Conservation (phyloP, 2,888 invertebrate genomes). For the Tetragonisca angustula region DNA sequence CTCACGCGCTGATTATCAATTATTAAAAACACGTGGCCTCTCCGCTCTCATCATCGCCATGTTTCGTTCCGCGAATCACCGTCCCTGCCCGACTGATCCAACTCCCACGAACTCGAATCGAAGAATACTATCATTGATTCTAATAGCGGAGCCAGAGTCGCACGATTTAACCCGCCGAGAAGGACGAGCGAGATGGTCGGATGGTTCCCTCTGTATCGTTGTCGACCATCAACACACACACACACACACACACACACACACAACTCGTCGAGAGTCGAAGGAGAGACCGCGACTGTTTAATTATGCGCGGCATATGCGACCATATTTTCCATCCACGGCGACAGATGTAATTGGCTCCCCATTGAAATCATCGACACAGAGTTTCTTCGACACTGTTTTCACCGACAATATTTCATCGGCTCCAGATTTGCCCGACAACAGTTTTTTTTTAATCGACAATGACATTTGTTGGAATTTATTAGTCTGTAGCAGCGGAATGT, state of each 20-base stretch:
- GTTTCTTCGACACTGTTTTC: too few relatives aligned
- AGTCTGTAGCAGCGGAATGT: too few relatives aligned
- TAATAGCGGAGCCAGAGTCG: conserved; percentile 44
- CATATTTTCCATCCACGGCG: conserved; percentile 8
- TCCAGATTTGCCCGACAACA: too few relatives aligned
- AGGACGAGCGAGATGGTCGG: conserved; percentile 3
- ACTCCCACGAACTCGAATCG: conserved; percentile 69
- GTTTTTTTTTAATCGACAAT: too few relatives aligned
- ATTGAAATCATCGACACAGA: too few relatives aligned
- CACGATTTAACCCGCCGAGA: conserved; percentile 42
- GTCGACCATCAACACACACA: too few relatives aligned
- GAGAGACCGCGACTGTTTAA: not conserved
- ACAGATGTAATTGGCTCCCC: not conserved
- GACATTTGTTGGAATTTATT: too few relatives aligned
- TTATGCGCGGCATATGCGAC: not conserved
- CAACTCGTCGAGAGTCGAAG: not conserved
- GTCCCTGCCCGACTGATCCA: too few relatives aligned
- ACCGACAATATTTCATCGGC: too few relatives aligned
- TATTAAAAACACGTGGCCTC: conserved; percentile 76
- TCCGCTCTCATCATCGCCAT: conserved; percentile 72
- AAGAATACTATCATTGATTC: conserved; percentile 60
- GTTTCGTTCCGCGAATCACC: conserved; percentile 77
- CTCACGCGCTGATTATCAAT: conserved; percentile 79
- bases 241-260: not conserved
- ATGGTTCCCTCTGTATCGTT: not conserved